Conservation (phyloP, 2,888 invertebrate genomes). For the Aromia moschata region DNA sequence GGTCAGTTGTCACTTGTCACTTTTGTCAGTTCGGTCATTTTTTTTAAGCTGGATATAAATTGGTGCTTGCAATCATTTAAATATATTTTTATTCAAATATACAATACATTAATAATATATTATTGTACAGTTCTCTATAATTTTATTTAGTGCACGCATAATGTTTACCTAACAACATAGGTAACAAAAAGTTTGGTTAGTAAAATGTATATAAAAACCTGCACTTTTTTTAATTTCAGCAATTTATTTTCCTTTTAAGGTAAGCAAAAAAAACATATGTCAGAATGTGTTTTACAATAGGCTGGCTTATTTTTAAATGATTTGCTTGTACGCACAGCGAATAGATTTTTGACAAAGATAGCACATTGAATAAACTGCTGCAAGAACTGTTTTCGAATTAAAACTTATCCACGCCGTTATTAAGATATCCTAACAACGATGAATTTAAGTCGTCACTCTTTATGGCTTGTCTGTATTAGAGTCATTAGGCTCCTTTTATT, state of each 20-base stretch:
- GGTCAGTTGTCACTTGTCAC: no score
- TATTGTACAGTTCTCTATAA: no score
- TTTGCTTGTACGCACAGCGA: background rate
- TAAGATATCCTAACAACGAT: conserved; percentile 4
- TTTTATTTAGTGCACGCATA: no score
- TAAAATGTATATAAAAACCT: background rate
- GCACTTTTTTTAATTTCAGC: background rate
- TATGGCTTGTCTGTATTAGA: background rate
- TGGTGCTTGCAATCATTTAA: no score
- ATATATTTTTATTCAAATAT: no score
- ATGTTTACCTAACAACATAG: background rate
- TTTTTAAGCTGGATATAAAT: no score
- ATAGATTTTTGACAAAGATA: background rate
- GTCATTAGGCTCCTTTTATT: background rate
- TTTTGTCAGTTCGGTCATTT: no score
- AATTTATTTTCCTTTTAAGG: background rate
- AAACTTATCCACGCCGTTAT: background rate
- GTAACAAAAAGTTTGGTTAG: background rate
- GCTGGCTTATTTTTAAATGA: background rate
- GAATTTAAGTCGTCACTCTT: background rate
- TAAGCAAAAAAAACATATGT: background rate
- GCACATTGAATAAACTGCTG: background rate
- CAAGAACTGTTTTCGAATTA: conserved; percentile 9
- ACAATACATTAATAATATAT: no score
- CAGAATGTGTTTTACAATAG: background rate